These are phyloP conservation scores for Trichogramma dendrolimi DNA, from an alignment of 2,888 invertebrate species.

Conservation along the genomic window DNA sequence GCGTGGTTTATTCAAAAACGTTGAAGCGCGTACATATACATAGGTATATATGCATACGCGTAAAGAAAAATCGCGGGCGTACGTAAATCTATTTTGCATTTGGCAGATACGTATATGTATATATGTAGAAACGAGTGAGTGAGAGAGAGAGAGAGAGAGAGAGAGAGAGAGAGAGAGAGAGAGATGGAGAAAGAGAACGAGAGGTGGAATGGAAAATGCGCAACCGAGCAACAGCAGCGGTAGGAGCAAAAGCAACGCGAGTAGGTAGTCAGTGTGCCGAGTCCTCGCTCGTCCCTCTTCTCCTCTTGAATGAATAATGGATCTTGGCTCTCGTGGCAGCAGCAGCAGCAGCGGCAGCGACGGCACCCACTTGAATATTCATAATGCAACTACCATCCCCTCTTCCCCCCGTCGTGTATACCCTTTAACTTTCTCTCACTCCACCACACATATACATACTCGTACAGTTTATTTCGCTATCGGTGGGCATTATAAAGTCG, in stretches of 20 bases:
- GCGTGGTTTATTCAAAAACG: too few relatives aligned
- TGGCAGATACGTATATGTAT: too few relatives aligned
- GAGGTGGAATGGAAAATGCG: constrained; percentile 24
- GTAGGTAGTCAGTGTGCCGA: constrained; percentile 37
- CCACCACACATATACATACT: background rate
- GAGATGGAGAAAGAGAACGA: constrained; percentile 10
- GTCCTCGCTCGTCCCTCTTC: constrained; percentile 18
- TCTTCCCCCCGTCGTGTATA: background rate
- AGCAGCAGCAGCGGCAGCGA: constrained; percentile 6
- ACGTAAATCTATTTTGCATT: too few relatives aligned
- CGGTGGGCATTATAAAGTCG: background rate
- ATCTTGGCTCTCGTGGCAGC: constrained; percentile 29
- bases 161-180: constrained; percentile 1
- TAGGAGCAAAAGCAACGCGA: background rate
- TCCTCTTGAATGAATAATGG: constrained; percentile 47
- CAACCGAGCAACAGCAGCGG: constrained; percentile 10
- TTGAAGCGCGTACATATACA: too few relatives aligned
- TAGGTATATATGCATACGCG: too few relatives aligned
- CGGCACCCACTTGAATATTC: constrained; percentile 34
- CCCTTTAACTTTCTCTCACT: background rate
- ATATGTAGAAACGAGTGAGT: too few relatives aligned
- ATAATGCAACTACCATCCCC: constrained; percentile 20
- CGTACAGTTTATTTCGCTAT: background rate
- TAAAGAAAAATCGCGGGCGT: too few relatives aligned
- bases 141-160: background rate